Conservation (phyloP, 2,797 vertebrate genomes). For the Enteromius thamalakanensis region DNA sequence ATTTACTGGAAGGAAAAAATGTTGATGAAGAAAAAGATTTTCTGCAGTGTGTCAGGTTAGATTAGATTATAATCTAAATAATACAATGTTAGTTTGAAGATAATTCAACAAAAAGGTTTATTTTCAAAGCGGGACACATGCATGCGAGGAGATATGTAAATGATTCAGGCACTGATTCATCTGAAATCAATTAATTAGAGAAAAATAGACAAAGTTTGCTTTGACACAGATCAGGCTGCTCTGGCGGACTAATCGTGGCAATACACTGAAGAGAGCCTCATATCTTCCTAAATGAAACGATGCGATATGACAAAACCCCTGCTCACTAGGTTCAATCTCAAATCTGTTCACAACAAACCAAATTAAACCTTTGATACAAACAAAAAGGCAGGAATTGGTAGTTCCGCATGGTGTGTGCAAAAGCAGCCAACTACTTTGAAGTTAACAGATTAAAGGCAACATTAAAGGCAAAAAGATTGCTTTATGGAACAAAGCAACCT, state of each 20-base stretch:
- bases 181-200: slow-evolving; percentile 10
- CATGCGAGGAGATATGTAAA: slow-evolving; percentile 3
- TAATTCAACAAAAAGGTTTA: neutral
- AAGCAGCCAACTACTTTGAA: slow-evolving; percentile 71
- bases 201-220: slow-evolving; percentile 21
- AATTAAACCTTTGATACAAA: slow-evolving; percentile 56
- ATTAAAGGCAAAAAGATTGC: slow-evolving; percentile 59
- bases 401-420: slow-evolving; percentile 24
- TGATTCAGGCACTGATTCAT: neutral
- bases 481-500: slow-evolving; percentile 75
- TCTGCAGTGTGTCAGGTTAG: neutral
- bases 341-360: slow-evolving; percentile 35
- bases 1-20: neutral
- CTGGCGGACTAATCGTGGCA: neutral
- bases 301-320: slow-evolving; percentile 40
- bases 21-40: neutral
- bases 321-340: slow-evolving; percentile 13
- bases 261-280: neutral
- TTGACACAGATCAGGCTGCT: neutral
- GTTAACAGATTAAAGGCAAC: slow-evolving; percentile 75
- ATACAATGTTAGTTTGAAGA: slow-evolving; percentile 8
- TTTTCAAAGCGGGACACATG: slow-evolving; percentile 12
- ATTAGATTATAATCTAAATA: neutral
- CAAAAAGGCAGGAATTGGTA: slow-evolving; percentile 33
- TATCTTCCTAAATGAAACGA: slow-evolving; percentile 29